These are phyloP conservation scores for Hetaerina titia DNA, from an alignment of 2,888 invertebrate genomes.

Conservation along the genomic window DNA sequence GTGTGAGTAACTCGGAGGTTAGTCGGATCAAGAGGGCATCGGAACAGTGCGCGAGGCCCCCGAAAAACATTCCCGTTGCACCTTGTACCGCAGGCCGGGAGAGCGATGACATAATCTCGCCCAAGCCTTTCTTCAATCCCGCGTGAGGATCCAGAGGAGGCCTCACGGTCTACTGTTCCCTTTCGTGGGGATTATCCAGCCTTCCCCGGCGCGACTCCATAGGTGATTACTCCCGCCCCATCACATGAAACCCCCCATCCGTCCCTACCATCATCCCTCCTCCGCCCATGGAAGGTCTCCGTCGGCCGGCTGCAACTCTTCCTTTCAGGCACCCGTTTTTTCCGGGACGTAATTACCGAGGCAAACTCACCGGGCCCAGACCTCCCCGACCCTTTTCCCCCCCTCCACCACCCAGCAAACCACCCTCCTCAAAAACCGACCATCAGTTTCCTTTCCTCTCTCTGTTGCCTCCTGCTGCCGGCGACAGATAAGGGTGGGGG, in stretches of 20 bases:
- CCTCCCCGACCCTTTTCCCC: background rate
- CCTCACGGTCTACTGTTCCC: too few species aligned
- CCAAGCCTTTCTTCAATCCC: too few species aligned
- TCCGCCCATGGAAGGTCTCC: background rate
- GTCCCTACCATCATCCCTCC: background rate
- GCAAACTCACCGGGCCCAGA: slow-evolving; percentile 30
- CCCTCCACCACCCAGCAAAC: background rate
- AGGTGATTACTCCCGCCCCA: background rate
- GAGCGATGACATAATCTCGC: too few species aligned
- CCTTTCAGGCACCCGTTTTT: slow-evolving; percentile 44
- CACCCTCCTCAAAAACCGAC: background rate
- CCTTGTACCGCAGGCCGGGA: background rate
- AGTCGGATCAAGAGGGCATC: background rate
- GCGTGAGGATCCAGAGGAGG: too few species aligned
- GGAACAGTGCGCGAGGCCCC: background rate
- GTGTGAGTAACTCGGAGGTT: background rate
- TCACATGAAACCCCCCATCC: background rate
- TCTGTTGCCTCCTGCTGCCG: slow-evolving; percentile 24
- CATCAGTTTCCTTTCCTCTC: background rate
- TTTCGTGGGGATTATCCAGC: background rate
- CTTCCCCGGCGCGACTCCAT: background rate
- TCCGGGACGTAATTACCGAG: slow-evolving; percentile 51
- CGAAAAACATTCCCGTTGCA: background rate
- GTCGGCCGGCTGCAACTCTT: slow-evolving; percentile 46
- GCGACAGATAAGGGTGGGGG: slow-evolving; percentile 53